Conservation (phyloP, 2,888 invertebrate genomes). For the Rhagonycha lutea region DNA sequence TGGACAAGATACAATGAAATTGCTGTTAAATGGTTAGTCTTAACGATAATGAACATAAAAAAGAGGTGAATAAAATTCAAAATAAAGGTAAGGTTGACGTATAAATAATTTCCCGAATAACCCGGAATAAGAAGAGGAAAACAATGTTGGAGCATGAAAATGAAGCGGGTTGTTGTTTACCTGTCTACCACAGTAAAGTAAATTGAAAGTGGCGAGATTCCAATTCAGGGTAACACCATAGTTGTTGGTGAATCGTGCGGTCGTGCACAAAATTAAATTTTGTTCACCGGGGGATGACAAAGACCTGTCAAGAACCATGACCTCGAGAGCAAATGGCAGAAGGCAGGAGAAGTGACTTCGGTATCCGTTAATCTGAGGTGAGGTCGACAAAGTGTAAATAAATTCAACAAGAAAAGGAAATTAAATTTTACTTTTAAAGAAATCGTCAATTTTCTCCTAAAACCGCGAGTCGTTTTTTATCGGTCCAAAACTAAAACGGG, state of each 20-base stretch:
- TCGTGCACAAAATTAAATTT: slow-evolving; percentile 37
- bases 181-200: slow-evolving; percentile 32
- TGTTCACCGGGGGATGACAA: slow-evolving; percentile 31
- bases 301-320: slow-evolving; percentile 30
- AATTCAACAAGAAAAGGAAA: slow-evolving; percentile 44
- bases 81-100: background rate
- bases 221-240: slow-evolving; percentile 27
- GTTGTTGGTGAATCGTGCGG: slow-evolving; percentile 35
- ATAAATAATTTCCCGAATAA: background rate
- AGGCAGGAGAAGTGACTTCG: slow-evolving; percentile 21
- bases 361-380: slow-evolving; percentile 36
- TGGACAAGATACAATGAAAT: too few species aligned
- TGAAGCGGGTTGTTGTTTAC: slow-evolving; percentile 23
- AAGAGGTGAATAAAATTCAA: background rate
- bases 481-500: slow-evolving; percentile 35
- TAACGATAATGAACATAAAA: too few species aligned
- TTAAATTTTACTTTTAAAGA: slow-evolving; percentile 32
- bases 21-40: too few species aligned
- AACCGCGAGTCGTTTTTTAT: slow-evolving; percentile 29
- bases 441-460: background rate
- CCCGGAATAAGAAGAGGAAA: background rate
- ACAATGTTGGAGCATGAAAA: slow-evolving; percentile 1
- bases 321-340: slow-evolving; percentile 25
- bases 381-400: slow-evolving; percentile 45
- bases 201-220: slow-evolving; percentile 37